phyloP scores from a whole-genome alignment of 1,140 invertebrate species.

The Pectinophora gossypiella region DNA sequence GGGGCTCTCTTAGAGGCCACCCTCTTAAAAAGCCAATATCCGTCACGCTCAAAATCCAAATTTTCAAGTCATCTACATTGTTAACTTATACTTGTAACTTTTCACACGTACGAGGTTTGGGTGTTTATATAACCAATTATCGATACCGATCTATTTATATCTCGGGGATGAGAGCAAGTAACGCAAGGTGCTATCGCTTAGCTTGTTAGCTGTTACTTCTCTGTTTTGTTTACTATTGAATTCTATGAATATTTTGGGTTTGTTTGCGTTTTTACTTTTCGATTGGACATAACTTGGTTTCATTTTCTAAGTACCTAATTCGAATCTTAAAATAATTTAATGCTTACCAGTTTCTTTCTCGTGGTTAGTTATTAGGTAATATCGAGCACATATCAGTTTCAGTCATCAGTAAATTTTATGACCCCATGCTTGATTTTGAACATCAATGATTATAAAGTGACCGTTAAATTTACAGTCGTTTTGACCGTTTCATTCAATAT shows the following conservation, averaged over 20 bases:
- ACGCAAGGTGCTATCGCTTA: conserved; percentile 11
- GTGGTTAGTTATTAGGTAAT: no score
- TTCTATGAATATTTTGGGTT: conserved; percentile 12
- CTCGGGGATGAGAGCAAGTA: conserved; percentile 6
- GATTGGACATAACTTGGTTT: no score
- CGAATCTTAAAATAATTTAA: no score
- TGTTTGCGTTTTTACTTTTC: not conserved
- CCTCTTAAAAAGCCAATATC: no score
- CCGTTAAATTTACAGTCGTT: not conserved
- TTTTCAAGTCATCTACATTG: not conserved
- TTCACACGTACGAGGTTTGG: conserved; percentile 15
- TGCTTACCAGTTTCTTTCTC: no score
- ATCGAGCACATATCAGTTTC: no score
- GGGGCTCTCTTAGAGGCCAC: no score
- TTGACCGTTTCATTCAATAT: not conserved
- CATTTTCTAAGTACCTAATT: not conserved
- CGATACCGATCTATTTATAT: conserved; percentile 29
- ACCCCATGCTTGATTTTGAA: not conserved
- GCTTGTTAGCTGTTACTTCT: conserved; percentile 7
- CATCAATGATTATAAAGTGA: not conserved
- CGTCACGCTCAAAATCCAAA: no score
- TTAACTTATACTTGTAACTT: conserved; percentile 1
- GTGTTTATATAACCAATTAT: conserved; percentile 29
- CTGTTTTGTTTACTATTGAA: not conserved
- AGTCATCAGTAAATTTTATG: not conserved